Evolutionary conservation across 2,888 invertebrate genomes (phyloP).

Genomic region (Adelognathus sp.): DNA sequence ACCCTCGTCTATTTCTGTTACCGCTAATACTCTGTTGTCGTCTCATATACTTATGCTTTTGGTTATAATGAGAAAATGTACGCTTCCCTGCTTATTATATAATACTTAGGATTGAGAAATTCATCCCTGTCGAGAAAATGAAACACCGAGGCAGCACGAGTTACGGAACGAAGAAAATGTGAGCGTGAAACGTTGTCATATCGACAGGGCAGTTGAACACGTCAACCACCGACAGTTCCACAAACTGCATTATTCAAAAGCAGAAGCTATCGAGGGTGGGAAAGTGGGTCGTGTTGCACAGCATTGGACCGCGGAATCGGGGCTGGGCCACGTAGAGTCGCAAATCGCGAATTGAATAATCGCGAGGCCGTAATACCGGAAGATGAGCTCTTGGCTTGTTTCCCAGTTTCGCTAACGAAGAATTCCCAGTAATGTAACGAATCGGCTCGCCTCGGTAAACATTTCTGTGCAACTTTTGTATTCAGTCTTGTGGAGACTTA

Average conservation of each 20-base stretch:
- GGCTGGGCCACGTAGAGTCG: not conserved
- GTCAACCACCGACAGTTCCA: slow-evolving; percentile 43
- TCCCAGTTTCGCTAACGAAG: slow-evolving; percentile 38
- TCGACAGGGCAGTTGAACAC: not conserved
- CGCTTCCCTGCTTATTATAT: too few relatives aligned
- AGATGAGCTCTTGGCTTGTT: slow-evolving; percentile 43
- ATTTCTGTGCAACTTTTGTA: not conserved
- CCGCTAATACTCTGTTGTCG: too few relatives aligned
- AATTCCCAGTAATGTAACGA: slow-evolving; percentile 8
- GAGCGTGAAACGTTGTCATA: slow-evolving; percentile 14
- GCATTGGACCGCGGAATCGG: slow-evolving; percentile 8
- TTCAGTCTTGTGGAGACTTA: too few relatives aligned
- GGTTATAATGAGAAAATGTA: too few relatives aligned
- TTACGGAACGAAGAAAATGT: not conserved
- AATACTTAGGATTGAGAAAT: too few relatives aligned
- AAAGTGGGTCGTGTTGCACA: slow-evolving; percentile 51
- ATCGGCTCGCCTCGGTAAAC: slow-evolving; percentile 13
- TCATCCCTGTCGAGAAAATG: too few relatives aligned
- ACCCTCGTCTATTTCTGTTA: too few relatives aligned
- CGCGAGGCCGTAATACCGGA: slow-evolving; percentile 22
- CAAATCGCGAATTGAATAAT: slow-evolving; percentile 18
- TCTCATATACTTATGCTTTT: too few relatives aligned
- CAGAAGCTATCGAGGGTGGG: slow-evolving; percentile 44
- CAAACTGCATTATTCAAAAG: slow-evolving; percentile 47
- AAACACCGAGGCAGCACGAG: not conserved